Base-by-base conservation (phyloP, 2,888 invertebrate species). In the Poecilus cupreus region DNA sequence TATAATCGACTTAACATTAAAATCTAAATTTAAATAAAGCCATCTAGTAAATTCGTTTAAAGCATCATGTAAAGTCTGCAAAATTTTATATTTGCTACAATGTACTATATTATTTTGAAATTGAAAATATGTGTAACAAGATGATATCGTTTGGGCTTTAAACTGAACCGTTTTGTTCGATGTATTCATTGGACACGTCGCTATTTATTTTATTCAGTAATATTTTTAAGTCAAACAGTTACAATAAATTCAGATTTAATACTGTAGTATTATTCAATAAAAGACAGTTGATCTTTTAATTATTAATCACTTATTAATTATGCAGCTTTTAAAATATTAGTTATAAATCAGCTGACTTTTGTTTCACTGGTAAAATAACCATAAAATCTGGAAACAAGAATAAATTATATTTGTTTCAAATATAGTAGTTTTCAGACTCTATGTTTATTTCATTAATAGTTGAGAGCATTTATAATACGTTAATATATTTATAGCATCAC, bases 401-500 rank as follows among this genome's bases (percentile, higher is more conserved):
- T 49, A 49, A 16, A 49, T 49, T 6, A 49, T 46, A 51, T 32
- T 32, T 16, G 51, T 13, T 51, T 49, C 18, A 49, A n/a, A 13
- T 49, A 16, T 6, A 16, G 13, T 18, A 1, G 49, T 49, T 49
- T 18, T 49, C 3, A 54, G 49, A 54, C 8, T 20, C 22, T 54
- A 22, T 20, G 1, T 11, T 10, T 54, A 60, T 16, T 37, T 64
- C 16, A 10, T 16, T 10, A 8, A 68, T 32, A 18, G 16, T 68
- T 10, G 8, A 37, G 8, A 8, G 32, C 18, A 16, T 37, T 13
- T 37, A 68, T 60, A 26, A n/a, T 4, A 68, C 10, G 11, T 5
- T 32, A 8, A 4, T 68, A 37, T 37, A 18, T 74, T 74, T 72
- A 13, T 46, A 75, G 81, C 75, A 10, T 13, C 81, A 60, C 84